Evolutionary conservation across 2,797 vertebrate species (phyloP).

Genomic region (Cossypha caffra): DNA sequence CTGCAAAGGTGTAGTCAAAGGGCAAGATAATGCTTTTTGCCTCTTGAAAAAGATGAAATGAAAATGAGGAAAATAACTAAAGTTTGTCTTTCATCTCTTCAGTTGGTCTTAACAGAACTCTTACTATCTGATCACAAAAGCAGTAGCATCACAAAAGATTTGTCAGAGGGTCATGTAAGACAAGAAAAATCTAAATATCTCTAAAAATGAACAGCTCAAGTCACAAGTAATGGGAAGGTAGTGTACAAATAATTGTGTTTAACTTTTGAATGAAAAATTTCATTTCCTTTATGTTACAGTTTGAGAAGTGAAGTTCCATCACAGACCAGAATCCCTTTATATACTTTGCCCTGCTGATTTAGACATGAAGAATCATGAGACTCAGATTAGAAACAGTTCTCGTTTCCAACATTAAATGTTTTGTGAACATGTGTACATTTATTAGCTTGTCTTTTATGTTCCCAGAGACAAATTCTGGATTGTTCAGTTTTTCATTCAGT

Average conservation of each 20-base stretch:
- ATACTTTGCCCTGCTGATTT: not conserved
- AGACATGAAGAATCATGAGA: not conserved
- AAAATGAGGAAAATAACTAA: not conserved
- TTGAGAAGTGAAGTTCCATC: not conserved
- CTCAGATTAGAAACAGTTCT: not conserved
- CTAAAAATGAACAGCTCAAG: not conserved
- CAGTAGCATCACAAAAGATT: not conserved
- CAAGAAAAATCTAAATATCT: constrained; percentile 17
- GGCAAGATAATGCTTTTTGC: not conserved
- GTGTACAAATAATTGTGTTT: not conserved
- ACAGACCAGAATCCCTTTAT: not conserved
- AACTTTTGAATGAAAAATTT: not conserved
- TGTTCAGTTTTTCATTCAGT: not conserved
- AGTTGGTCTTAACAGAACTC: not conserved
- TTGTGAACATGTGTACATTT: not conserved
- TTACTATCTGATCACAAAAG: constrained; percentile 30
- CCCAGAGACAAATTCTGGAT: not conserved
- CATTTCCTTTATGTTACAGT: not conserved
- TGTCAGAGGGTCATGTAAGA: not conserved
- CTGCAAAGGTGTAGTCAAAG: not conserved
- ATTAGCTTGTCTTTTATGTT: not conserved
- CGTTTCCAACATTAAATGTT: not conserved
- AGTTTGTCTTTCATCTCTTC: constrained; percentile 32
- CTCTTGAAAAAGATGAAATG: constrained; percentile 4
- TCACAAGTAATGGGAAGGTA: not conserved